Percentiles rank a stretch among this genome's conserved stretches.
Conservation (phyloP, 2,113 vertebrate genomes). For the Arizona elegans region DNA sequence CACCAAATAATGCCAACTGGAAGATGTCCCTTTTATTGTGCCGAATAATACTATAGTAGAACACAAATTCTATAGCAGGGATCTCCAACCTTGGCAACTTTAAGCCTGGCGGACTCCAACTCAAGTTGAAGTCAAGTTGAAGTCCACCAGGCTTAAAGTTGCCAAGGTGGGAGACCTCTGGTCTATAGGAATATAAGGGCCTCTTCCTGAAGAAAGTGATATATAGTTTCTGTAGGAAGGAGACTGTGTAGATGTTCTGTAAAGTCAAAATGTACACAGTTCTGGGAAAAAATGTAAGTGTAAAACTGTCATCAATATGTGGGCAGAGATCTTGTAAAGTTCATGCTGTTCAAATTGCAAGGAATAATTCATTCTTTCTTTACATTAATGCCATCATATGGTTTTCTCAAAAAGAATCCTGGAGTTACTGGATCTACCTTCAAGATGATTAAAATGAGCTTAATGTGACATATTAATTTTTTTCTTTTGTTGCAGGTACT, state of each 20-base stretch:
- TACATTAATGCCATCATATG: not conserved
- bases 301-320: not conserved
- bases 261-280: not conserved
- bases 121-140: no score
- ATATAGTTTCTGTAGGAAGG: not conserved
- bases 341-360: not conserved
- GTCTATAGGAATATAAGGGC: not conserved
- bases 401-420: not conserved
- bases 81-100: no score
- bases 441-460: not conserved
- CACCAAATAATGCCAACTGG: not conserved
- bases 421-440: not conserved
- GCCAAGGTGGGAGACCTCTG: no score
- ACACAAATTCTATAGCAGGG: not conserved
- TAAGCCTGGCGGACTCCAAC: no score
- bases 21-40: not conserved
- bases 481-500: slow-evolving; percentile 77
- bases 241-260: not conserved
- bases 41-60: not conserved
- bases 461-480: not conserved
- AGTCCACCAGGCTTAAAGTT: no score
- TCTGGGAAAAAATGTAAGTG: not conserved
- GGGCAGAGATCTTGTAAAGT: not conserved
- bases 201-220: not conserved
- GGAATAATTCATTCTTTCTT: not conserved